Base-by-base conservation (phyloP, 2,113 vertebrate genomes). In the Chaetura pelagica region DNA sequence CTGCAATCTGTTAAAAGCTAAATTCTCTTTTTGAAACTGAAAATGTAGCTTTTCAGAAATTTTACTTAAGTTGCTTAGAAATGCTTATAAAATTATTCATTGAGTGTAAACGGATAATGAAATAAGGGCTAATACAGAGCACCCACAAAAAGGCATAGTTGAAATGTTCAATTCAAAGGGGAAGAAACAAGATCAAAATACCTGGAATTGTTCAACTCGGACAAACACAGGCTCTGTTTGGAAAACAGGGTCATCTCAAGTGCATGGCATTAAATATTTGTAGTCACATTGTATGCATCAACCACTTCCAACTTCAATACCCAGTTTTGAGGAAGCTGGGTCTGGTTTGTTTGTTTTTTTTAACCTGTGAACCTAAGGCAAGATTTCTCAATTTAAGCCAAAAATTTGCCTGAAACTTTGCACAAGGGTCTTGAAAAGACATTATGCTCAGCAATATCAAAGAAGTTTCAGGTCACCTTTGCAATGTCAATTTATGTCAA, bases 381-480 rank as follows among this genome's bases (percentile, higher is more conserved):
- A 21, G 10, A 44, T 82, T 78, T 93, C 32, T 72, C 10, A 89
- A 16, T 59, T 35, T 16, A 10, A 73, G 7, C 6, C 8, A 64
- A 87, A 79, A 73, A 24, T 24, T 82, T 82, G 6, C 30, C 66
- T 79, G 29, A 40, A 40, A 4, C 0, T 40, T 44, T 59, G 38
- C 48, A 38, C 7, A 72, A 85, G 3, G 4, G 2, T 49, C n/a
- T 66, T 58, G 19, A 79, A 61, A 87, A 24, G 22, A 80, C 35
- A 83, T 29, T 7, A 87, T 68, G 20, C 51, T 89, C 80, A 68
- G 10, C 15, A 78, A 34, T 84, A 68, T 62, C 48, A 93, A 46
- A 74, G 32, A 93, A 80, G 6, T 3, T 84, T 40, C n/a, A 51
- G 34, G 35, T 93, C 61, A 94, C 52, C 72, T 71, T 51, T 81